phyloP scores from a whole-genome alignment of 2,797 vertebrate genomes.

The Galago senegalensis region DNA sequence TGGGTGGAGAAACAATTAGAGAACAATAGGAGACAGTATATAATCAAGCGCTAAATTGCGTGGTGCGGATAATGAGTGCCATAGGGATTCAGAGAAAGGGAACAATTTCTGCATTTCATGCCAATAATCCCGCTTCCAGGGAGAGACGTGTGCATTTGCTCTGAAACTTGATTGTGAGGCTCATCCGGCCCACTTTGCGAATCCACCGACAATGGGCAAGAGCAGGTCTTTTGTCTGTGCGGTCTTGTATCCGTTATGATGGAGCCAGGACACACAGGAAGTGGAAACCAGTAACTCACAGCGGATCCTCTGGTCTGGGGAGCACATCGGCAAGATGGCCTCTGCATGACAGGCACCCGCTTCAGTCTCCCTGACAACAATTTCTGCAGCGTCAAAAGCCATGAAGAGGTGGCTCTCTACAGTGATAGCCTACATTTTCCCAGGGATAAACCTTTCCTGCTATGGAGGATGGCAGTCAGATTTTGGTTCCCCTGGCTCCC shows the following conservation, averaged over 20 bases:
- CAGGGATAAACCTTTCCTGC: conserved; percentile 75
- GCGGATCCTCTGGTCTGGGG: background rate
- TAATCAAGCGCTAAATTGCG: conserved; percentile 75
- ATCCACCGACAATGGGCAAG: conserved; percentile 54
- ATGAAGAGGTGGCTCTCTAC: conserved; percentile 73
- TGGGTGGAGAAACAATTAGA: conserved; percentile 82
- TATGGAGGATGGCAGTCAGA: conserved; percentile 68
- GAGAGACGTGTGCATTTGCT: conserved; percentile 47
- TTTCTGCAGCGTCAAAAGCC: conserved; percentile 72
- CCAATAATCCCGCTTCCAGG: background rate
- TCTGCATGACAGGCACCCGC: conserved; percentile 61
- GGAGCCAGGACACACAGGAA: conserved; percentile 16
- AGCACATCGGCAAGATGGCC: conserved; percentile 32
- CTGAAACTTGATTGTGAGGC: conserved; percentile 61
- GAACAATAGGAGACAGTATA: conserved; percentile 72
- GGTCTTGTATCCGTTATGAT: background rate
- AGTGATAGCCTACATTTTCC: conserved; percentile 79
- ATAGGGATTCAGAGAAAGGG: conserved; percentile 55
- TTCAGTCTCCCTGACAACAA: conserved; percentile 82
- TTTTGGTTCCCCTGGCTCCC: conserved; percentile 44
- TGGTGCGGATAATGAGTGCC: conserved; percentile 26
- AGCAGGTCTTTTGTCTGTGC: conserved; percentile 54
- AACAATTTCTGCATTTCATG: background rate
- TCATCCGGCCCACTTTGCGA: conserved; percentile 35
- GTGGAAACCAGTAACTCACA: conserved; percentile 59